Percentiles rank a stretch among this genome's conserved stretches.
Evolutionary conservation across 2,113 vertebrate species (phyloP).

Genomic region (Puffinus mauretanicus): DNA sequence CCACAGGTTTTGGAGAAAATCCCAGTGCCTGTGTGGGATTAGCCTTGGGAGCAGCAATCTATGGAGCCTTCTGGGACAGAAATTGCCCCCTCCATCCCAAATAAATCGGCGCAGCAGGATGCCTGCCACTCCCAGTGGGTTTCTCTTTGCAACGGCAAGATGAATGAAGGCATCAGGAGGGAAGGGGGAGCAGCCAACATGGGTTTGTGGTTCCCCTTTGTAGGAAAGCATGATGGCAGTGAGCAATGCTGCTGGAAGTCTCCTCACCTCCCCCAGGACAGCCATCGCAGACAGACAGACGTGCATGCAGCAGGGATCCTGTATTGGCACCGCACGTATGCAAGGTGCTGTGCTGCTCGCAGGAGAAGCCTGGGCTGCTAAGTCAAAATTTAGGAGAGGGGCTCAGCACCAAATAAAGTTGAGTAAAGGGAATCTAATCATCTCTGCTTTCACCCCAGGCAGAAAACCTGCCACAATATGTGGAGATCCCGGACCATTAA

Average conservation of each 20-base stretch:
- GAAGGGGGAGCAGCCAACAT: not conserved
- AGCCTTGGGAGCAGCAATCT: not conserved
- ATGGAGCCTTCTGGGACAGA: not conserved
- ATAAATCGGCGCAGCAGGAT: not conserved
- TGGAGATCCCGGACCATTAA: not conserved
- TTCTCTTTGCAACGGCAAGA: not conserved
- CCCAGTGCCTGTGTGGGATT: not conserved
- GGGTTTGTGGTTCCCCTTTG: not conserved
- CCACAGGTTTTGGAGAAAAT: not conserved
- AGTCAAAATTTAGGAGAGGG: not conserved
- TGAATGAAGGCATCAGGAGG: not conserved
- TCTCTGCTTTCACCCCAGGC: not conserved
- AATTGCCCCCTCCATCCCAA: not conserved
- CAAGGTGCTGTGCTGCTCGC: not conserved
- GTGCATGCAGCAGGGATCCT: not conserved
- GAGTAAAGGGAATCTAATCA: not conserved
- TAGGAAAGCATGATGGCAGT: not conserved
- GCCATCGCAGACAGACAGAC: not conserved
- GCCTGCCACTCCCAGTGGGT: fast-evolving
- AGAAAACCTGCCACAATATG: not conserved
- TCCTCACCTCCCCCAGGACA: not conserved
- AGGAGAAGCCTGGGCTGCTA: not conserved
- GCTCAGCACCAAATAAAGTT: not conserved
- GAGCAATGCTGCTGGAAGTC: not conserved
- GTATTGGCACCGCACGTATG: fast-evolving